phyloP scores from a whole-genome alignment of 2,113 vertebrate species.

The Dunckerocampus dactyliophorus region DNA sequence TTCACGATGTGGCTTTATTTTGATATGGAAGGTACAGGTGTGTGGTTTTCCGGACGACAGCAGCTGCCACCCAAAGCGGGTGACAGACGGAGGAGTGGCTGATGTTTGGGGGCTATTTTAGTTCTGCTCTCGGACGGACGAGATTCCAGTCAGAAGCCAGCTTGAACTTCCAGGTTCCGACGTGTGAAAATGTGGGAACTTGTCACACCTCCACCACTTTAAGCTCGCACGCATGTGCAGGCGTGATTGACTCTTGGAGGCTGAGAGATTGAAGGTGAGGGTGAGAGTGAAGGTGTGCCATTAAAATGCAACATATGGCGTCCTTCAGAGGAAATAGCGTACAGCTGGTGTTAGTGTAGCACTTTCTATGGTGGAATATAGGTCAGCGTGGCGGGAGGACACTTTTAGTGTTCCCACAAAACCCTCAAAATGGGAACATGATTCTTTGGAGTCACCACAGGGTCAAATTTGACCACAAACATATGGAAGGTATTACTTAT shows the following conservation, averaged over 20 bases:
- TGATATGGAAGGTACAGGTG: too few relatives aligned
- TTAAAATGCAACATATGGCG: slow-evolving; percentile 39
- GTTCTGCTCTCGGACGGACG: slow-evolving; percentile 37
- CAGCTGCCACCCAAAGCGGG: slow-evolving; percentile 15
- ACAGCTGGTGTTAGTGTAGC: slow-evolving; percentile 50
- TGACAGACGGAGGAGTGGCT: not conserved
- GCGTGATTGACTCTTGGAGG: slow-evolving; percentile 30
- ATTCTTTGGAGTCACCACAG: slow-evolving; percentile 45
- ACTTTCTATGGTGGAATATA: slow-evolving; percentile 48
- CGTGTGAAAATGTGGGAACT: slow-evolving; percentile 49
- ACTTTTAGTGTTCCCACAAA: slow-evolving; percentile 54
- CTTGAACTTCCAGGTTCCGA: slow-evolving; percentile 41
- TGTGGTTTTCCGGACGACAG: too few relatives aligned
- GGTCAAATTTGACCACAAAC: slow-evolving; percentile 49
- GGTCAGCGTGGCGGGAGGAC: slow-evolving; percentile 51
- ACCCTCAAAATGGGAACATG: slow-evolving; percentile 50
- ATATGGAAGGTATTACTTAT: slow-evolving; percentile 67
- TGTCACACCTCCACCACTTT: slow-evolving; percentile 35
- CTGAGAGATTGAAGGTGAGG: slow-evolving; percentile 37
- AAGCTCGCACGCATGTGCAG: not conserved
- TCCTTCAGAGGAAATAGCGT: slow-evolving; percentile 40
- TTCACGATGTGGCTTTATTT: too few relatives aligned
- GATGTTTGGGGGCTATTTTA: not conserved
- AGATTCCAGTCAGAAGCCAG: slow-evolving; percentile 47
- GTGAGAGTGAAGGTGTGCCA: slow-evolving; percentile 52